phyloP scores from a whole-genome alignment of 2,113 vertebrate species.

The Megaceryle maxima region DNA sequence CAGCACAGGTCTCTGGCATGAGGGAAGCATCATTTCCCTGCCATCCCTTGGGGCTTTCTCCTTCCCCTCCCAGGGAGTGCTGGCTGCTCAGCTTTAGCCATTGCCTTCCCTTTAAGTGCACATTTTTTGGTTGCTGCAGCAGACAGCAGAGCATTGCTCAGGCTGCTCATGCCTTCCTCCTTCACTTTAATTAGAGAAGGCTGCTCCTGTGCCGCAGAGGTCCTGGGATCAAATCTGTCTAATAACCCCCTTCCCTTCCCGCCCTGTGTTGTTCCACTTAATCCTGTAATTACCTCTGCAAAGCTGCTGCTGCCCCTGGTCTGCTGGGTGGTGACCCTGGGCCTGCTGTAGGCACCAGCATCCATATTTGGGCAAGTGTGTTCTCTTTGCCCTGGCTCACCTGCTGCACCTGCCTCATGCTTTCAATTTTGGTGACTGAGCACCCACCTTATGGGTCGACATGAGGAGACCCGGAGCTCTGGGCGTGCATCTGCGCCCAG shows the following conservation, averaged over 20 bases:
- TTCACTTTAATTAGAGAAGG: not conserved
- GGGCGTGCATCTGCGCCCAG: not conserved
- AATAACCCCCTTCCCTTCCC: not conserved
- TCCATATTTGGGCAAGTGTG: not conserved
- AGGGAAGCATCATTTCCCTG: not conserved
- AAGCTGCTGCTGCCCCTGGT: not conserved
- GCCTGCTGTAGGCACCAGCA: not conserved
- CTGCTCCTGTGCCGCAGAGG: not conserved
- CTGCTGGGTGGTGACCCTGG: not conserved
- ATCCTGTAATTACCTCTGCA: constrained; percentile 50
- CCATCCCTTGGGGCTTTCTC: not conserved
- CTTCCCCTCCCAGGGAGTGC: not conserved
- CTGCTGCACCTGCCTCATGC: not conserved
- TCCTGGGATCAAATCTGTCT: constrained; percentile 35
- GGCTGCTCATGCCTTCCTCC: not conserved
- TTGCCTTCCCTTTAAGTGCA: not conserved
- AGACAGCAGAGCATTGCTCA: rapidly evolving
- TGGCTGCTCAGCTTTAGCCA: not conserved
- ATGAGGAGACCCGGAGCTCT: rapidly evolving
- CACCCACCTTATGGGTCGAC: rapidly evolving
- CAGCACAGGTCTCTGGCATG: not conserved
- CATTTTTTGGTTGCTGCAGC: not conserved
- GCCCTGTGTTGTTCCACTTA: constrained; percentile 11
- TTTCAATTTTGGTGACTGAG: not conserved
- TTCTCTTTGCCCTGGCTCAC: not conserved